phyloP scores from a whole-genome alignment of 2,797 vertebrate genomes.

The Catostomus latipinnis region DNA sequence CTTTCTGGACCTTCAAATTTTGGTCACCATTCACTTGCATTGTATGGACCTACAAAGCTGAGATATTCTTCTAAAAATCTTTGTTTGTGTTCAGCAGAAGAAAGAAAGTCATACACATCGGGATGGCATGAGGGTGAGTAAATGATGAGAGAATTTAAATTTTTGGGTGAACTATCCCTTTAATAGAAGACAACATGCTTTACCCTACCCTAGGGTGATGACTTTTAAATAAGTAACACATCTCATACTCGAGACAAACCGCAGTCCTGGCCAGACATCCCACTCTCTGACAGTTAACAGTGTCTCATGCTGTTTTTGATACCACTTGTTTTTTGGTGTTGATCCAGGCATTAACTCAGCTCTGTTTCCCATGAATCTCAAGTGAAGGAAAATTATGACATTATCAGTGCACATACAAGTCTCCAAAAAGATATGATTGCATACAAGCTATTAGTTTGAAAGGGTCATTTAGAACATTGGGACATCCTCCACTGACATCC shows the following conservation, averaged over 20 bases:
- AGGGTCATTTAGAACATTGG: neutral
- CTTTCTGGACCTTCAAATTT: too few relatives aligned
- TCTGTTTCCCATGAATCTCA: constrained; percentile 41
- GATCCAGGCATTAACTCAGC: constrained; percentile 44
- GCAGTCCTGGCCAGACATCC: constrained; percentile 21
- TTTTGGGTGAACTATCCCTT: too few relatives aligned
- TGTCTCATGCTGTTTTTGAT: constrained; percentile 45
- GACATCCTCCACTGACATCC: constrained; percentile 1
- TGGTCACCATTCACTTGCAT: too few relatives aligned
- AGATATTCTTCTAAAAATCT: too few relatives aligned
- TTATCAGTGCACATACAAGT: neutral
- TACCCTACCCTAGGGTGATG: constrained; percentile 2
- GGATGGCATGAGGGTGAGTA: too few relatives aligned
- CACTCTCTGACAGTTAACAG: constrained; percentile 8
- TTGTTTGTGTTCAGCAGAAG: too few relatives aligned
- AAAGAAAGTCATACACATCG: too few relatives aligned
- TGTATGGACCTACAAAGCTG: too few relatives aligned
- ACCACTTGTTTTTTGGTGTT: constrained; percentile 44
- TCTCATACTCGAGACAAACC: neutral
- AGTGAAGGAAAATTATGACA: constrained; percentile 11
- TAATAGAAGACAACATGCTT: constrained; percentile 32
- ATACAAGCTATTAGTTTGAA: neutral
- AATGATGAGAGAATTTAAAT: too few relatives aligned
- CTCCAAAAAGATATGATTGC: neutral
- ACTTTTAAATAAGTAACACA: constrained; percentile 49